Conservation (phyloP, 2,888 invertebrate genomes). For the Sepioteuthis lessoniana region DNA sequence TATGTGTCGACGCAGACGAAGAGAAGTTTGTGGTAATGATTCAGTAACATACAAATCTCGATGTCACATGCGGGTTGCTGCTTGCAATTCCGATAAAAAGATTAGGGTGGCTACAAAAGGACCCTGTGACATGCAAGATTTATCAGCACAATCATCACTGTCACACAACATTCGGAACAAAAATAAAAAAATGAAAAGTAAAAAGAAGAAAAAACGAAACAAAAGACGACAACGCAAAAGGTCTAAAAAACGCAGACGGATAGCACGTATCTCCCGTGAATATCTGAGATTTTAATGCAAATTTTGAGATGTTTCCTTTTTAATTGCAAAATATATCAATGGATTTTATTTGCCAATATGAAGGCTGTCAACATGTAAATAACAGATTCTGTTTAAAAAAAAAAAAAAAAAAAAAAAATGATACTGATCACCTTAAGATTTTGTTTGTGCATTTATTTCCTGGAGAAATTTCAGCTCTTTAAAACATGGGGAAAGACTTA, state of each 20-base stretch:
- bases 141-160: neutral
- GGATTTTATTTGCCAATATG: too few relatives aligned
- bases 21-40: slow-evolving; percentile 68
- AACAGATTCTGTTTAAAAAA: neutral
- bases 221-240: slow-evolving; percentile 50
- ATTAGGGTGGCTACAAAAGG: slow-evolving; percentile 59
- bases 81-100: slow-evolving; percentile 58
- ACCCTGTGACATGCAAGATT: slow-evolving; percentile 38
- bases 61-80: slow-evolving; percentile 64
- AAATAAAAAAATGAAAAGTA: slow-evolving; percentile 13
- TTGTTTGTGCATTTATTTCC: neutral
- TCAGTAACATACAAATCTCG: slow-evolving; percentile 65
- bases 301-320: neutral
- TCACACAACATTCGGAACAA: neutral
- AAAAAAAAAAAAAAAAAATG: too few relatives aligned
- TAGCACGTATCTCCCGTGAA: neutral
- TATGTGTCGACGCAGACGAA: slow-evolving; percentile 61
- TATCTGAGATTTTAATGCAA: slow-evolving; percentile 16
- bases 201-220: slow-evolving; percentile 48
- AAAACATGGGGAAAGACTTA: too few relatives aligned
- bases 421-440: neutral
- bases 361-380: neutral
- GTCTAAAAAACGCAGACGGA: slow-evolving; percentile 25
- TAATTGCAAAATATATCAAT: too few relatives aligned
- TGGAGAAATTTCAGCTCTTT: too few relatives aligned